A percentile compares a stretch with the other conserved stretches of the same genome.
Evolutionary conservation across 2,113 vertebrate species (phyloP).

Genomic region (Cervus canadensis): DNA sequence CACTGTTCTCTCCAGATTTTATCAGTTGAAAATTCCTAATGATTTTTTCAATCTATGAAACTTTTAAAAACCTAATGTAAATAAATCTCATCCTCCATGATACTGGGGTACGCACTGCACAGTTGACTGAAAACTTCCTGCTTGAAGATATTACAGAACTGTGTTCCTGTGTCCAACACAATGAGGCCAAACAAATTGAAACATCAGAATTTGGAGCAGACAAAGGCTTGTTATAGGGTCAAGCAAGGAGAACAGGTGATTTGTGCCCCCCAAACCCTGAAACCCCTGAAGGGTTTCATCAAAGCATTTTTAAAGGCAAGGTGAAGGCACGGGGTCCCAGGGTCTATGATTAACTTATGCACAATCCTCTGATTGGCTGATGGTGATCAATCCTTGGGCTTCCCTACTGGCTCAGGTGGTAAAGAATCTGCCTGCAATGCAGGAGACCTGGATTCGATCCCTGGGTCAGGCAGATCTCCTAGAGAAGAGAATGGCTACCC

Average conservation of each 20-base stretch:
- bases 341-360: background rate
- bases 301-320: background rate
- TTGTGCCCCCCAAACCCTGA: background rate
- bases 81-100: background rate
- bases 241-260: background rate
- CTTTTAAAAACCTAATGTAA: background rate
- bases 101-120: too few relatives aligned
- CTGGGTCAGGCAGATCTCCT: background rate
- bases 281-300: background rate
- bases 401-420: background rate
- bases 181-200: background rate
- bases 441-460: background rate
- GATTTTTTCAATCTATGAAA: background rate
- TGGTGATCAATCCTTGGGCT: background rate
- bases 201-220: background rate
- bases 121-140: background rate
- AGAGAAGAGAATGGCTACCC: background rate
- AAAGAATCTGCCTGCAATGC: background rate
- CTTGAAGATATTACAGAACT: background rate
- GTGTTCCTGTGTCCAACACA: background rate
- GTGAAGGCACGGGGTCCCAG: background rate
- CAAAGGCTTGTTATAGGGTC: background rate
- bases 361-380: background rate
- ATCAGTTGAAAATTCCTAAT: background rate
- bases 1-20: background rate